Conservation (phyloP, 2,888 invertebrate genomes). For the Rosalia funebris region DNA sequence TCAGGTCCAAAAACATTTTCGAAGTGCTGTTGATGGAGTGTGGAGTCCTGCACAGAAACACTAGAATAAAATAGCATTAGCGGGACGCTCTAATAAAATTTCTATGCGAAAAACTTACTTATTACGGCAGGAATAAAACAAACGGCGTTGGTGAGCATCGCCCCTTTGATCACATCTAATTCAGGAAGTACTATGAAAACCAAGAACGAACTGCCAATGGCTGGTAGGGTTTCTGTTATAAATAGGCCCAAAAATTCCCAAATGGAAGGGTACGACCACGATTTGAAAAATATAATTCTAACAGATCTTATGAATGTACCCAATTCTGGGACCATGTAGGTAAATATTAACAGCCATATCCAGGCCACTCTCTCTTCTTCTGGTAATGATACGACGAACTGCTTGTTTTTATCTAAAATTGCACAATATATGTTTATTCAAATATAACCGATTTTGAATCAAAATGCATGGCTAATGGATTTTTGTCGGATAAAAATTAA, state of each 20-base stretch:
- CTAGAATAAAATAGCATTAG: too few relatives aligned
- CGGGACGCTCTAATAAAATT: too few relatives aligned
- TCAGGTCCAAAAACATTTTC: constrained; percentile 67
- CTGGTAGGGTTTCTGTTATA: constrained; percentile 81
- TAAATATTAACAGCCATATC: constrained; percentile 83
- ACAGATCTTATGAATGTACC: constrained; percentile 74
- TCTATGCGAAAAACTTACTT: constrained; percentile 71
- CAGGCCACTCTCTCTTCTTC: constrained; percentile 76
- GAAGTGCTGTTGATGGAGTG: constrained; percentile 36
- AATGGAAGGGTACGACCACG: constrained; percentile 68
- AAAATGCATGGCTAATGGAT: too few relatives aligned
- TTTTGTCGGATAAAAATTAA: too few relatives aligned
- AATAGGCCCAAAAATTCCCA: constrained; percentile 69
- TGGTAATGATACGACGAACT: constrained; percentile 71
- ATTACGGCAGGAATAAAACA: constrained; percentile 80
- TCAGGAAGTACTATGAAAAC: constrained; percentile 81
- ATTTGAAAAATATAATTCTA: constrained; percentile 80
- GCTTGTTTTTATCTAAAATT: constrained; percentile 65
- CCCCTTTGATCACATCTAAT: constrained; percentile 82
- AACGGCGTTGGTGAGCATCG: constrained; percentile 86
- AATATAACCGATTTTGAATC: too few relatives aligned
- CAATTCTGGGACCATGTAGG: constrained; percentile 80
- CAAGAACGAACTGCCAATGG: constrained; percentile 80
- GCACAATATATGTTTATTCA: too few relatives aligned
- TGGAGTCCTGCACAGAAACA: constrained; percentile 33